These are phyloP conservation scores for Eublepharis macularius DNA, from an alignment of 2,113 vertebrate genomes.

Conservation along the genomic window DNA sequence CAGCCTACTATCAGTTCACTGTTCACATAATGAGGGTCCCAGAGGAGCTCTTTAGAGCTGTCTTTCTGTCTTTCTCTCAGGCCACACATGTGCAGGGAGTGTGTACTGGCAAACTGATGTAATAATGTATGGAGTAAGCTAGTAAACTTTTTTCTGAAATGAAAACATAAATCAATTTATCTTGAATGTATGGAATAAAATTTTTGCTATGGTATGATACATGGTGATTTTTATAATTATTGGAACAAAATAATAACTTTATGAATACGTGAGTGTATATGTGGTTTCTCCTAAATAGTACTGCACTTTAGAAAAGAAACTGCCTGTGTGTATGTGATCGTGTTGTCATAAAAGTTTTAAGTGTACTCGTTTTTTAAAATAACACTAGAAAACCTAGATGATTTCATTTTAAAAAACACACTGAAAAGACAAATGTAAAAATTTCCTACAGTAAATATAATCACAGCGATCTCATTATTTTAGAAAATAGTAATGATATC, in stretches of 20 bases:
- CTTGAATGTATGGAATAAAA: background rate
- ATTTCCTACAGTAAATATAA: background rate
- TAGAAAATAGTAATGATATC: background rate
- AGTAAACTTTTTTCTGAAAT: background rate
- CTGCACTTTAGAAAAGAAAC: background rate
- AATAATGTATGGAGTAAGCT: background rate
- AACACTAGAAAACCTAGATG: background rate
- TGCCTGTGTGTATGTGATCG: no score
- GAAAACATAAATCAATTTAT: background rate
- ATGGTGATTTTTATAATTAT: background rate
- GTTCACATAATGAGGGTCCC: background rate
- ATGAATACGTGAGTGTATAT: background rate
- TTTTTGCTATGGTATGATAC: background rate
- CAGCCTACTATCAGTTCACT: background rate
- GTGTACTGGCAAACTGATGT: background rate
- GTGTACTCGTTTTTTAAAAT: no score
- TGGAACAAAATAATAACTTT: background rate
- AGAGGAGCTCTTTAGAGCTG: background rate
- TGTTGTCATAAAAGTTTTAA: background rate
- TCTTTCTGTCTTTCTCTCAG: background rate
- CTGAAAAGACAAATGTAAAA: background rate
- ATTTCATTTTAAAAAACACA: background rate
- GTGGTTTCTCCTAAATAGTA: background rate
- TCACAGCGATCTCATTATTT: background rate
- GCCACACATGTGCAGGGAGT: background rate